phyloP scores from a whole-genome alignment of 2,888 invertebrate species.

The Eugnorisma glareosa region DNA sequence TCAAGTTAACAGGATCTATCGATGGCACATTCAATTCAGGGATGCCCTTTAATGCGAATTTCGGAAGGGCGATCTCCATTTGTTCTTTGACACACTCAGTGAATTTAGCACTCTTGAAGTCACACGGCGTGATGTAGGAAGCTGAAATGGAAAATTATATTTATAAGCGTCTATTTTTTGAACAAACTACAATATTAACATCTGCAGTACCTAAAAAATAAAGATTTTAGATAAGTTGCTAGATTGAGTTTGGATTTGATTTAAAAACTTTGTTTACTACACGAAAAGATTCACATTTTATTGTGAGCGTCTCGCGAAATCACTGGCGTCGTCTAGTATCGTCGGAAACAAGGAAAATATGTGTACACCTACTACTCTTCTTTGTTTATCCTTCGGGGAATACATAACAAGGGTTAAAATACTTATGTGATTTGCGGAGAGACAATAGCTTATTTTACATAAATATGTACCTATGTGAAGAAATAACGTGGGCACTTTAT shows the following conservation, averaged over 20 bases:
- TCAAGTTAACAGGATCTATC: constrained; percentile 81
- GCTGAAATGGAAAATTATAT: constrained; percentile 77
- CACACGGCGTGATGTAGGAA: constrained; percentile 82
- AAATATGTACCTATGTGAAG: background rate
- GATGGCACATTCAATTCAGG: constrained; percentile 82
- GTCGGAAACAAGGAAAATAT: background rate
- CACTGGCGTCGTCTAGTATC: no score
- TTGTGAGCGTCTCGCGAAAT: no score
- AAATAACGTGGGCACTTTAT: constrained; percentile 24
- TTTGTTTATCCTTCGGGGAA: background rate
- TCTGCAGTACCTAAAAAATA: background rate
- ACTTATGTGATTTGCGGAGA: no score
- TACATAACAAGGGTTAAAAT: background rate
- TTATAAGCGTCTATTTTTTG: background rate
- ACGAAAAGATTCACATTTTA: no score
- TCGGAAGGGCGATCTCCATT: constrained; percentile 76
- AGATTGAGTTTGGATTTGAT: background rate
- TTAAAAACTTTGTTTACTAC: no score
- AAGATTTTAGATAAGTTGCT: background rate
- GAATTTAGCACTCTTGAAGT: constrained; percentile 72
- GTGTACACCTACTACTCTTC: no score
- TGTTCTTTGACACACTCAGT: constrained; percentile 78
- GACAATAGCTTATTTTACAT: background rate
- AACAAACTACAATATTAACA: background rate
- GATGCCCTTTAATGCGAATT: constrained; percentile 84